phyloP scores from a whole-genome alignment of 2,888 invertebrate genomes.

The Acanthosepion esculentum region DNA sequence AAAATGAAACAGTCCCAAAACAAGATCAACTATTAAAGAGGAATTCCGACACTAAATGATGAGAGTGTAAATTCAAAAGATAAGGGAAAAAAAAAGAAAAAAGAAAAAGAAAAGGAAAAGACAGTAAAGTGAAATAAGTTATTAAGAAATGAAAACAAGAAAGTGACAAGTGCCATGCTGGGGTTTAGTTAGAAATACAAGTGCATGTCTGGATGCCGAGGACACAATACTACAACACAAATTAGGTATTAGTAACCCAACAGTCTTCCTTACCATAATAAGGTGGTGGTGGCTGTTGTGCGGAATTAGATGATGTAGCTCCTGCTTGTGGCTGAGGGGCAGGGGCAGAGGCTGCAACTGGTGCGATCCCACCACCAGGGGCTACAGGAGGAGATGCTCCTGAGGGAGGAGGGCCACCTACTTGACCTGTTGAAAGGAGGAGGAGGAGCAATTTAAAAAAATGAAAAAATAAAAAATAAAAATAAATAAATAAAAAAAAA shows the following conservation, averaged over 20 bases:
- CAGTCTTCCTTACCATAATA: conserved; percentile 46
- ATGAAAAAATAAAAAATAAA: background rate
- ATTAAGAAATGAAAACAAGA: background rate
- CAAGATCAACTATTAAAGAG: too few species aligned
- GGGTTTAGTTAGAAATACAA: background rate
- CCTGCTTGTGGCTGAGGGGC: conserved; percentile 37
- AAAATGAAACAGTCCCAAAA: too few species aligned
- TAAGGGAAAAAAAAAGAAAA: too few species aligned
- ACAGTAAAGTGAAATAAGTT: too few species aligned
- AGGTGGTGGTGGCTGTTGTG: conserved; percentile 44
- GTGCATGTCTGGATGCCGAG: background rate
- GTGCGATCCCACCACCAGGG: conserved; percentile 36
- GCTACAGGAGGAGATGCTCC: conserved; percentile 35
- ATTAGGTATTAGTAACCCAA: background rate
- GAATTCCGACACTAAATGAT: too few species aligned
- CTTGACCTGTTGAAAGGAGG: conserved; percentile 43
- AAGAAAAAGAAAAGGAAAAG: too few species aligned
- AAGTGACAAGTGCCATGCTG: background rate
- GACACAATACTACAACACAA: background rate
- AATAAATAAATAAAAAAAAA: background rate
- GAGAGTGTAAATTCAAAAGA: too few species aligned
- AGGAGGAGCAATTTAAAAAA: background rate
- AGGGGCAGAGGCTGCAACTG: conserved; percentile 13
- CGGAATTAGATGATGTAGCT: conserved; percentile 1
- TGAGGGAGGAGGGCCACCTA: conserved; percentile 45